Base-by-base conservation (phyloP, 2,113 vertebrate genomes). In the Pachycephala philippinensis region DNA sequence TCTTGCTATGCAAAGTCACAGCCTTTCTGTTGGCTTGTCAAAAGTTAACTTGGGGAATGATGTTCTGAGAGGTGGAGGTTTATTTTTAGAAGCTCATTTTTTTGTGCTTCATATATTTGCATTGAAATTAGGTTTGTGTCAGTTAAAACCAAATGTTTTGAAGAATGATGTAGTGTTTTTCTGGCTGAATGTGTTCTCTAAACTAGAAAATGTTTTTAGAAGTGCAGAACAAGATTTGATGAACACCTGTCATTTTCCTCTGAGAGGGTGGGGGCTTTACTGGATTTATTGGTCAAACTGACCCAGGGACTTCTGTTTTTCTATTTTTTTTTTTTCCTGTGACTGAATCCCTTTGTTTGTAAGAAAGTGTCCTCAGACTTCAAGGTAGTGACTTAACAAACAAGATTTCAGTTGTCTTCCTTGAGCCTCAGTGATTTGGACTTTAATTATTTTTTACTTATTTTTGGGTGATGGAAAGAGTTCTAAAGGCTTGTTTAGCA, bases 241-340 rank as follows among this genome's bases (percentile, higher is more conserved):
- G 42, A 82, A 63, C 13, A 30, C 12, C 3, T 65, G 15, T n/a
- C 22, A 26, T 13, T 54, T 54, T 47, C 26, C 44, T 18, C 42
- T 30, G 68, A 68, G 19, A 31, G 6, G 5, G 1, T 24, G 7
- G 7, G 11, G 3, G 2, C 7, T 86, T 42, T 7, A 31, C 3
- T 33, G 33, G 49, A 54, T 68, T 71, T 63, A 4, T 45, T 71
- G 13, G 9, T 30, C 30, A 77, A 24, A 50, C 12, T 28, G 21
- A 44, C 30, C 31, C 6, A 88, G 31, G 11, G 33, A 61, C 6
- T 39, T 76, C 6, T 42, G 1, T 14, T 45, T 56, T 20, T 23
- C 7, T 20, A 15, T 10, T 42, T 26, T n/a, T 20, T 45, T 20
- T 54, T 20, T 8, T 7, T 3, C 4, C 30, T 12, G 9, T 27